These are phyloP conservation scores for Tinamus major DNA, from an alignment of 2,797 vertebrate species.

Conservation along the genomic window DNA sequence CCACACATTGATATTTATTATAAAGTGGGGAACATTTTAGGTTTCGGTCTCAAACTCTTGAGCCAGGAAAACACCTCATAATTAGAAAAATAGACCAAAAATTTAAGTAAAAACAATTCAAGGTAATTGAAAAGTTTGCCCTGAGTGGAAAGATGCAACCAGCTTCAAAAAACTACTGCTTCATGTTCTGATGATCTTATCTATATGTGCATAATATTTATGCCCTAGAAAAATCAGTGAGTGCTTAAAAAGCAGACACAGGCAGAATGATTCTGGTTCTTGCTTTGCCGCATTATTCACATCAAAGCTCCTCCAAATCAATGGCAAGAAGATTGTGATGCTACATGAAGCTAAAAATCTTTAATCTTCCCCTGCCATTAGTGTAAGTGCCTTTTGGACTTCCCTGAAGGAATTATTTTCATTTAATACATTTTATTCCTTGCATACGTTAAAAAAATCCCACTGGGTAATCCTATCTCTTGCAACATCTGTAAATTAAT, in stretches of 20 bases:
- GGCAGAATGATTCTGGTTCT: not conserved
- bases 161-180: not conserved
- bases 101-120: not conserved
- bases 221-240: not conserved
- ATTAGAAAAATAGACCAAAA: not conserved
- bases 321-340: not conserved
- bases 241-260: not conserved
- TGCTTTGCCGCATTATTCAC: not conserved
- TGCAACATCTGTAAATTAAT: slow-evolving; percentile 55
- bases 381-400: not conserved
- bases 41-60: not conserved
- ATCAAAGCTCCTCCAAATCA: not conserved
- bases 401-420: slow-evolving; percentile 45
- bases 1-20: not conserved
- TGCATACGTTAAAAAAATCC: not conserved
- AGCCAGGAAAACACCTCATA: not conserved
- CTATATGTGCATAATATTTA: not conserved
- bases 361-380: not conserved
- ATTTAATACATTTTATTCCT: slow-evolving; percentile 35
- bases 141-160: not conserved
- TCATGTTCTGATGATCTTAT: not conserved
- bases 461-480: slow-evolving; percentile 25
- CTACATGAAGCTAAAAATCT: not conserved
- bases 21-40: not conserved
- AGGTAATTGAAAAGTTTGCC: not conserved